phyloP scores from a whole-genome alignment of 2,888 invertebrate genomes.

The Drosophila atroscutellata region DNA sequence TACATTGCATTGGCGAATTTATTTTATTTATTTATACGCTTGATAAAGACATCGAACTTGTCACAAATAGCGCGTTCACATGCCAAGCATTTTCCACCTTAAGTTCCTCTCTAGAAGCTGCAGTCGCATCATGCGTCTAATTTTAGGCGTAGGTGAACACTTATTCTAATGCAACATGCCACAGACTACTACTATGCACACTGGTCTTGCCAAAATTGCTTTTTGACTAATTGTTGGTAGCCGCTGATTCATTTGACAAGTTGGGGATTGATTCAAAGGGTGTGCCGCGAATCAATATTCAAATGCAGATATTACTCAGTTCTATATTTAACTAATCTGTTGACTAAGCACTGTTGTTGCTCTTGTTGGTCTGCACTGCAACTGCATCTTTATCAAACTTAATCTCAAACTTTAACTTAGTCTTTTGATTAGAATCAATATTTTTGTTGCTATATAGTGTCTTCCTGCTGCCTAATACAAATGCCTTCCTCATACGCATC shows the following conservation, averaged over 20 bases:
- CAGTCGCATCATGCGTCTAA: slow-evolving; percentile 75
- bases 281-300: neutral
- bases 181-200: neutral
- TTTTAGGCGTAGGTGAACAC: slow-evolving; percentile 67
- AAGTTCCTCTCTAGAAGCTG: slow-evolving; percentile 1
- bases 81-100: slow-evolving; percentile 64
- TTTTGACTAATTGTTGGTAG: slow-evolving; percentile 36
- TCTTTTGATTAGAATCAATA: neutral
- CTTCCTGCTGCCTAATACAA: neutral
- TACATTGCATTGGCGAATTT: slow-evolving; percentile 52
- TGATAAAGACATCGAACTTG: slow-evolving; percentile 82
- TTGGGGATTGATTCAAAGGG: slow-evolving; percentile 4
- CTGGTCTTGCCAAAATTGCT: slow-evolving; percentile 33
- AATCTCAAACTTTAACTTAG: neutral
- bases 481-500: slow-evolving; percentile 19
- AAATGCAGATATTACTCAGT: neutral
- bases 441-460: neutral
- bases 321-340: neutral
- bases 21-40: slow-evolving; percentile 62
- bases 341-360: neutral
- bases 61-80: slow-evolving; percentile 75
- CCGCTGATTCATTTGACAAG: slow-evolving; percentile 49
- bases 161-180: slow-evolving; percentile 1
- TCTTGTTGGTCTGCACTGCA: neutral
- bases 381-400: neutral